Evolutionary conservation across 2,888 invertebrate species (phyloP), one percentile per base, ranked within the genome.

Genomic region (Acrobasis repandana): DNA sequence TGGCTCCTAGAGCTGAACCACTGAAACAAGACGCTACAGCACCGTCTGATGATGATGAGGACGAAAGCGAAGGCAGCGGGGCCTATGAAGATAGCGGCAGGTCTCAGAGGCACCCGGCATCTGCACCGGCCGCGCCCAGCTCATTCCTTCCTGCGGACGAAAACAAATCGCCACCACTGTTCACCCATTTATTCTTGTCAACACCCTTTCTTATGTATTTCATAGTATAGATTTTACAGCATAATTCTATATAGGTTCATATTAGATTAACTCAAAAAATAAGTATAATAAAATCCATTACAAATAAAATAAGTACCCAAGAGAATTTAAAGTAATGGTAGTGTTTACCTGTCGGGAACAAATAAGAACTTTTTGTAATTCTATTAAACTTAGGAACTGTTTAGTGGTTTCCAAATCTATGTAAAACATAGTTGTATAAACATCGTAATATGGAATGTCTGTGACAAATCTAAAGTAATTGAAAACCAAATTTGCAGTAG

Each of bases 21-120:
- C 72, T 90, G 56, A 89, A 88, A 62, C 85, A 87, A 58, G 85
- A 85, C 56, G 80, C 80, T 15, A 86, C 88, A 0, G 82, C 78
- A 15, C 88, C 90, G 0, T 88, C 90, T 11, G 90, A 90, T 63
- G 91, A 91, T 63, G 90, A 91, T 43, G 91, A 91, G 66, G 91
- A 90, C 36, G 90, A 89, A 48, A 72, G 80, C 1, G 91, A 91
- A 72, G 91, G 91, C 2, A 90, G 90, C 56, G 91, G 91, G 0
- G 63, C 79, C 0, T 83, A 85, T 58, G 89, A 88, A 46, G 89
- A 89, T 46, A 64, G 77, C 1, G 78, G 80, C 56, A 43, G 14
- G 43, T 63, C 76, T 6, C 78, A 75, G 38, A 74, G 76, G 60
- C 77, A 79, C 38, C 80, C 86, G 4, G 84, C 82, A n/a, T 76